Evolutionary conservation across 2,797 vertebrate genomes (phyloP).

Genomic region (Anableps anableps): DNA sequence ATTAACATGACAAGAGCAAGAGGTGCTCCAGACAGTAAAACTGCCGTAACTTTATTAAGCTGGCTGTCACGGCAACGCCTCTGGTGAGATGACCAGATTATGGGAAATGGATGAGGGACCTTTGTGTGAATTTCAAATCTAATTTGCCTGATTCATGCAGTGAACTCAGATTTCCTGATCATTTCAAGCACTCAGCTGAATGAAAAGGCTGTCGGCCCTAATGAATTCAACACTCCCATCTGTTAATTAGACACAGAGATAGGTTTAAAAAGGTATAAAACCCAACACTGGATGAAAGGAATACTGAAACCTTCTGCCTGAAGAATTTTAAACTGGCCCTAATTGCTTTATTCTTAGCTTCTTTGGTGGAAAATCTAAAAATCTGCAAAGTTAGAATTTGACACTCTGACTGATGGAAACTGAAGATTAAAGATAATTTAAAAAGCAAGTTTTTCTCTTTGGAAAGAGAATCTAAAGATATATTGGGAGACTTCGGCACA

Average conservation of each 20-base stretch:
- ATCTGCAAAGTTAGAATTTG: background rate
- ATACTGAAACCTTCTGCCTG: background rate
- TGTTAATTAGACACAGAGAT: background rate
- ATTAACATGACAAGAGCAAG: constrained; percentile 43
- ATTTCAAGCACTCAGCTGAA: constrained; percentile 11
- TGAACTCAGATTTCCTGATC: constrained; percentile 14
- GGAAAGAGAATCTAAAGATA: background rate
- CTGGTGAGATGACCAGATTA: constrained; percentile 1
- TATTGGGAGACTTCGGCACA: background rate
- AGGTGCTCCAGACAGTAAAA: constrained; percentile 30
- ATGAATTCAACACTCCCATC: background rate
- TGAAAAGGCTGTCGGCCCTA: constrained; percentile 1
- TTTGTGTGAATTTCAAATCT: constrained; percentile 23
- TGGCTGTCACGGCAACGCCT: constrained; percentile 3
- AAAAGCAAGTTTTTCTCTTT: background rate
- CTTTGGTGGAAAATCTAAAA: background rate
- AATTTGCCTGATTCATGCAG: constrained; percentile 11
- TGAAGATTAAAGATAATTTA: background rate
- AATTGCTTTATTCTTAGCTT: background rate
- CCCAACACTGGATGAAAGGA: constrained; percentile 1
- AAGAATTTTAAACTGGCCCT: background rate
- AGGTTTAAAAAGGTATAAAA: background rate
- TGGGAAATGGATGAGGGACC: constrained; percentile 7
- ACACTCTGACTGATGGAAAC: background rate
- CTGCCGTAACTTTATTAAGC: constrained; percentile 21